These are phyloP conservation scores for Xestia ashworthii DNA, from an alignment of 2,888 invertebrate species.

Conservation along the genomic window DNA sequence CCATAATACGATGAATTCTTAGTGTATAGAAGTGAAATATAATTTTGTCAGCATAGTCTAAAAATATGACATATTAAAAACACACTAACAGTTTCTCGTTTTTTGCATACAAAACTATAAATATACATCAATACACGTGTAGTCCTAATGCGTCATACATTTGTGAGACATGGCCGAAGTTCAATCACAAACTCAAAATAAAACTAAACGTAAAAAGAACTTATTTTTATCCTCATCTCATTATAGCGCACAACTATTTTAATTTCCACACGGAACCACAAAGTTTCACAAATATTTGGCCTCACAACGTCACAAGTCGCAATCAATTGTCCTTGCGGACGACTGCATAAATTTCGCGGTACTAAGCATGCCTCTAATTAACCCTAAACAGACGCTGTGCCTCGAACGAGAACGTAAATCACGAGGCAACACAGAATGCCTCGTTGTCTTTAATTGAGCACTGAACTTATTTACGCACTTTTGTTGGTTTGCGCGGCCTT, in stretches of 20 bases:
- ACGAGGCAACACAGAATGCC: constrained; percentile 75
- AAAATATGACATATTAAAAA: background rate
- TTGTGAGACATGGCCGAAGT: background rate
- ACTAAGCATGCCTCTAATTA: constrained; percentile 86
- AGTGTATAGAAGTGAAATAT: background rate
- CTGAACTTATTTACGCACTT: constrained; percentile 69
- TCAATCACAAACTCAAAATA: background rate
- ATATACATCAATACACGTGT: background rate
- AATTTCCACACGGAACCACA: constrained; percentile 56
- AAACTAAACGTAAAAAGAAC: background rate
- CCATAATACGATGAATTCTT: background rate
- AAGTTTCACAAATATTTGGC: constrained; percentile 65
- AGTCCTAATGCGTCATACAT: constrained; percentile 1
- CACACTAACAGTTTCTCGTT: background rate
- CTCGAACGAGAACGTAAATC: constrained; percentile 81
- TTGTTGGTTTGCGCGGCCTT: constrained; percentile 51
- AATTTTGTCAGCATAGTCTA: background rate
- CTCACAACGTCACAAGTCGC: constrained; percentile 71
- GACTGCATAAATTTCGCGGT: constrained; percentile 81
- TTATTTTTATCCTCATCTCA: constrained; percentile 20
- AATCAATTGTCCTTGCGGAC: constrained; percentile 80
- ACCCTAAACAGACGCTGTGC: constrained; percentile 82
- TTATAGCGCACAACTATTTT: constrained; percentile 26
- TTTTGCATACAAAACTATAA: background rate
- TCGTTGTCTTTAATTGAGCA: constrained; percentile 80